A percentile compares a stretch with the other conserved stretches of the same genome.
Conservation (phyloP, 2,797 vertebrate genomes). For the Apogon talboti region DNA sequence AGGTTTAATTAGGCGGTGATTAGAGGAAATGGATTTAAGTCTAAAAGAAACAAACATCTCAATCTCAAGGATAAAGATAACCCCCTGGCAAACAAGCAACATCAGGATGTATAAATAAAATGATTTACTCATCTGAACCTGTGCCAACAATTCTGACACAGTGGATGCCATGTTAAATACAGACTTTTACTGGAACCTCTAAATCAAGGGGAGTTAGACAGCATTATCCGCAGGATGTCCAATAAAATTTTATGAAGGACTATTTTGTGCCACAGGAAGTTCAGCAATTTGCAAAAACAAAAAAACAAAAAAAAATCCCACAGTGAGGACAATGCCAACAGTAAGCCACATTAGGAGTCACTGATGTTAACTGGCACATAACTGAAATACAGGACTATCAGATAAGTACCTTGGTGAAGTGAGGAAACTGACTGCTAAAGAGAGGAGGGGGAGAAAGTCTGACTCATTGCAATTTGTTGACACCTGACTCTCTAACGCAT, state of each 20-base stretch:
- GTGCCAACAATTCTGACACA: slow-evolving; percentile 19
- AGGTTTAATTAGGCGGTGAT: slow-evolving; percentile 12
- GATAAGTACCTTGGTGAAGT: neutral
- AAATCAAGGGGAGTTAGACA: slow-evolving; percentile 45
- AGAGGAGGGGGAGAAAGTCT: slow-evolving; percentile 36
- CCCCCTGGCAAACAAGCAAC: neutral
- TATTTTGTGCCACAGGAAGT: slow-evolving; percentile 39
- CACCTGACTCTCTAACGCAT: slow-evolving; percentile 48
- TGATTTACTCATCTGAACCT: slow-evolving; percentile 19
- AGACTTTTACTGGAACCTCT: slow-evolving; percentile 36
- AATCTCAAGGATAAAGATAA: neutral
- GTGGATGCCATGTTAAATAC: slow-evolving; percentile 23
- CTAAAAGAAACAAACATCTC: neutral
- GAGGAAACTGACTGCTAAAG: slow-evolving; percentile 31
- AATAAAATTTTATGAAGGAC: slow-evolving; percentile 41
- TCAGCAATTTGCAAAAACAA: neutral
- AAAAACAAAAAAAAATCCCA: slow-evolving; percentile 11
- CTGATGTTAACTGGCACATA: neutral
- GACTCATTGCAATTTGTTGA: slow-evolving; percentile 65
- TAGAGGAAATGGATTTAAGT: neutral
- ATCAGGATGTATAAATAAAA: slow-evolving; percentile 7
- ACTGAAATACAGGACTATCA: no score
- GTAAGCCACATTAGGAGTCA: neutral
- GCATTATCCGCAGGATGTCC: slow-evolving; percentile 35
- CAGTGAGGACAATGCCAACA: neutral